Conservation (phyloP, 2,888 invertebrate species). For the Lasioglossum oenotherae region DNA sequence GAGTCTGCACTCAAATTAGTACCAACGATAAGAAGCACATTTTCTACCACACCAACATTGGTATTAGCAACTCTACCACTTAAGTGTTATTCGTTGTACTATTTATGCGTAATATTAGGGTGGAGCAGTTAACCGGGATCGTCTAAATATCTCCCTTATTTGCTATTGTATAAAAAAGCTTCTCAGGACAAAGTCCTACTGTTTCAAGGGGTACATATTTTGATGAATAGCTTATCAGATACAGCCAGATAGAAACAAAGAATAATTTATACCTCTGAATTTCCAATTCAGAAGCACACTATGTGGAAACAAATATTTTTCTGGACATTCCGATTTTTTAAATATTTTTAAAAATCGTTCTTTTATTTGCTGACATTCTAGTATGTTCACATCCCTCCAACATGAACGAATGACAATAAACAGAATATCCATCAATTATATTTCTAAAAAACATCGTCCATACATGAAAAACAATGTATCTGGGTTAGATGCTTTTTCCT, state of each 20-base stretch:
- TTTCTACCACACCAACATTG: neutral
- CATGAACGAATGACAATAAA: neutral
- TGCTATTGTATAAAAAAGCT: too few relatives aligned
- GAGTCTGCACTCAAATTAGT: neutral
- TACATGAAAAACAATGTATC: neutral
- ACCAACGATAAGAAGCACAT: neutral
- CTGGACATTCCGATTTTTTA: neutral
- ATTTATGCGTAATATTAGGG: too few relatives aligned
- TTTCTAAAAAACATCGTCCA: neutral
- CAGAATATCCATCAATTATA: neutral
- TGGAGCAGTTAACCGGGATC: too few relatives aligned
- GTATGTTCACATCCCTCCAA: neutral
- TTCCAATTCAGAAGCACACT: neutral
- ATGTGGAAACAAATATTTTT: neutral
- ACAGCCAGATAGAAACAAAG: too few relatives aligned
- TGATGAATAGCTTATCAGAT: too few relatives aligned
- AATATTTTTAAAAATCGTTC: neutral
- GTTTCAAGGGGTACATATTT: too few relatives aligned
- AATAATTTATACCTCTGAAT: neutral
- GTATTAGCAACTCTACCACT: neutral
- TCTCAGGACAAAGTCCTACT: too few relatives aligned
- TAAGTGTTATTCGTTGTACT: neutral
- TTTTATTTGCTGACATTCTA: neutral
- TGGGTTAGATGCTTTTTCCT: neutral
- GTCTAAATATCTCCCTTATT: too few relatives aligned